Conservation (phyloP, 2,888 invertebrate species). For the Eilema depressum region DNA sequence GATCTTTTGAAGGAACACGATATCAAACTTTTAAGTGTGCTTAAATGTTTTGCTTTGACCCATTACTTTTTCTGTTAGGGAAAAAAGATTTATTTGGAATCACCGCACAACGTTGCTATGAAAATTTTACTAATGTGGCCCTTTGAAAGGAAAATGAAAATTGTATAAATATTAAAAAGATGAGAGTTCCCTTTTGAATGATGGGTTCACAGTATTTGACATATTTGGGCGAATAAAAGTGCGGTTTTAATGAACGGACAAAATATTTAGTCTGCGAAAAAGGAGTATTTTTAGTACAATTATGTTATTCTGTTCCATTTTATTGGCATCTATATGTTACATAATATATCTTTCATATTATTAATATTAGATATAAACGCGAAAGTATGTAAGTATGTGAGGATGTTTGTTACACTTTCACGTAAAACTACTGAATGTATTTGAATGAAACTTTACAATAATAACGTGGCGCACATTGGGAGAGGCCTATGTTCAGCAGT, state of each 20-base stretch:
- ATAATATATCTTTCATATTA: too few relatives aligned
- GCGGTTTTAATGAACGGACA: conserved; percentile 5
- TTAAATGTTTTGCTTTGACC: conserved; percentile 14
- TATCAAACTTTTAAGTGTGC: conserved; percentile 24
- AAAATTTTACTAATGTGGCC: conserved; percentile 7
- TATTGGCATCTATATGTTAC: too few relatives aligned
- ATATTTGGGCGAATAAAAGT: conserved; percentile 9
- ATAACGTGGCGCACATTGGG: too few relatives aligned
- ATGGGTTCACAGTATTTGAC: conserved; percentile 9
- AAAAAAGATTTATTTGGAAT: conserved; percentile 24
- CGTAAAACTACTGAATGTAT: too few relatives aligned
- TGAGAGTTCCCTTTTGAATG: conserved; percentile 5
- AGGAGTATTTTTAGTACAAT: conserved; percentile 1
- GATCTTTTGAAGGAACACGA: conserved; percentile 51
- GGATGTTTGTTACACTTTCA: too few relatives aligned
- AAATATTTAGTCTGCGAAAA: neutral
- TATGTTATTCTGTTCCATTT: neutral
- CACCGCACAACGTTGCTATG: conserved; percentile 1
- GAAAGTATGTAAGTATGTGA: too few relatives aligned
- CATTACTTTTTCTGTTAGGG: conserved; percentile 13
- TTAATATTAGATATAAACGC: too few relatives aligned
- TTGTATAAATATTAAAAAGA: conserved; percentile 17
- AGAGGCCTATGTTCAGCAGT: too few relatives aligned
- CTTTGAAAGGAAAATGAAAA: conserved; percentile 15
- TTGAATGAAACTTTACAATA: too few relatives aligned